A percentile compares a stretch with the other conserved stretches of the same genome.
Conservation (phyloP, 2,797 vertebrate genomes). For the Kryptolebias ocellatus region DNA sequence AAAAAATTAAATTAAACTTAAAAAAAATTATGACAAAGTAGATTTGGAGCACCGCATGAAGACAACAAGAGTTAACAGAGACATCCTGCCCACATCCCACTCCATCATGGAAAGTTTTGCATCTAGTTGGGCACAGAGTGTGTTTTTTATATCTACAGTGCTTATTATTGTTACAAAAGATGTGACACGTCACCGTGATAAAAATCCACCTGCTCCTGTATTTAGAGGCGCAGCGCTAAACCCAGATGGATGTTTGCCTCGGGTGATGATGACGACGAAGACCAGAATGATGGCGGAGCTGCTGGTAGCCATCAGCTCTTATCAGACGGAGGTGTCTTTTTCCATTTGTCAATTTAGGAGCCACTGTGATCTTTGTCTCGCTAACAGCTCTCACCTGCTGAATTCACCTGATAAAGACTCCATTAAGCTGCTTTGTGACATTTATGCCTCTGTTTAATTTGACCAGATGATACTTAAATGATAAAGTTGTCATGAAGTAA, state of each 20-base stretch:
- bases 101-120: too few species aligned
- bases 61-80: background rate
- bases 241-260: conserved; percentile 1
- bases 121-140: background rate
- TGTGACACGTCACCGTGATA: conserved; percentile 4
- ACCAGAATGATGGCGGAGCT: conserved; percentile 17
- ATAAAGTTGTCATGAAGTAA: conserved; percentile 4
- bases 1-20: background rate
- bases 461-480: conserved; percentile 22
- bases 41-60: conserved; percentile 3
- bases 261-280: conserved; percentile 15
- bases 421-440: conserved; percentile 34
- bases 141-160: background rate
- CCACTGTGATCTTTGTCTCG: conserved; percentile 5
- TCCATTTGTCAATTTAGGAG: conserved; percentile 43
- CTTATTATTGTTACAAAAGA: background rate
- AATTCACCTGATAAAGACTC: conserved; percentile 32
- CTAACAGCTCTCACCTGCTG: conserved; percentile 19
- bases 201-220: conserved; percentile 15
- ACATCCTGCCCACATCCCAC: too few species aligned
- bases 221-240: conserved; percentile 1
- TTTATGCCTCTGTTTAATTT: background rate
- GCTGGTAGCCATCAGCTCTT: conserved; percentile 30
- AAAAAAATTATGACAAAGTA: conserved; percentile 2
- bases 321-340: conserved; percentile 38